These are phyloP conservation scores for Meda fulgida DNA, from an alignment of 2,797 vertebrate genomes.

Conservation along the genomic window DNA sequence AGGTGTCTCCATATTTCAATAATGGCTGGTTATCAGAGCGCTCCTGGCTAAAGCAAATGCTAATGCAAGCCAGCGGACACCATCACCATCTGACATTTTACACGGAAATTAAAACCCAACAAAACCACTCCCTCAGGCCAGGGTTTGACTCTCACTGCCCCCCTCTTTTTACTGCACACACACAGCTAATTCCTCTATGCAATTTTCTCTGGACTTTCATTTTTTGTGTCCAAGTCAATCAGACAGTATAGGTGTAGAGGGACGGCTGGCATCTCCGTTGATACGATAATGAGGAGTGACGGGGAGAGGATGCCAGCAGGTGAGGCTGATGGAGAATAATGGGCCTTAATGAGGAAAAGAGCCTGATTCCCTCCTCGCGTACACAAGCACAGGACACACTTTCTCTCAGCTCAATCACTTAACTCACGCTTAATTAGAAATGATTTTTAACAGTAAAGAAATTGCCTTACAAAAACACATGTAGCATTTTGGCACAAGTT, in stretches of 20 bases:
- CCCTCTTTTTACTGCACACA: constrained; percentile 23
- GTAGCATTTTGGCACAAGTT: not conserved
- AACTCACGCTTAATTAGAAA: constrained; percentile 19
- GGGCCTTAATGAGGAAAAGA: constrained; percentile 73
- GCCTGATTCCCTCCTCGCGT: constrained; percentile 59
- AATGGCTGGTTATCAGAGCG: constrained; percentile 65
- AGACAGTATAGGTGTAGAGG: constrained; percentile 58
- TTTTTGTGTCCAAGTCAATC: constrained; percentile 84
- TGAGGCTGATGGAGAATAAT: constrained; percentile 58
- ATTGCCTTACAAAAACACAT: not conserved
- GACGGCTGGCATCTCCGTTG: constrained; percentile 40
- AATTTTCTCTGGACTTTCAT: constrained; percentile 74
- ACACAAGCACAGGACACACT: constrained; percentile 24
- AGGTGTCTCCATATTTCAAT: constrained; percentile 65
- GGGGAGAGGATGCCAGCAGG: constrained; percentile 52
- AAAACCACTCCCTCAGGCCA: constrained; percentile 58
- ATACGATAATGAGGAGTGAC: constrained; percentile 56
- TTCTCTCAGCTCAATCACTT: constrained; percentile 26
- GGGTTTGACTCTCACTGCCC: constrained; percentile 29
- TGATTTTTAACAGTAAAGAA: constrained; percentile 12
- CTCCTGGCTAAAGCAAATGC: constrained; percentile 82
- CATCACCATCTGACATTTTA: constrained; percentile 88
- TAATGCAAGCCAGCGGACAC: constrained; percentile 87
- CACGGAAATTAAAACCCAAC: constrained; percentile 81
- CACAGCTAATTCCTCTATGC: constrained; percentile 53